phyloP scores from a whole-genome alignment of 1,140 invertebrate species.

The Cephus cinctus region DNA sequence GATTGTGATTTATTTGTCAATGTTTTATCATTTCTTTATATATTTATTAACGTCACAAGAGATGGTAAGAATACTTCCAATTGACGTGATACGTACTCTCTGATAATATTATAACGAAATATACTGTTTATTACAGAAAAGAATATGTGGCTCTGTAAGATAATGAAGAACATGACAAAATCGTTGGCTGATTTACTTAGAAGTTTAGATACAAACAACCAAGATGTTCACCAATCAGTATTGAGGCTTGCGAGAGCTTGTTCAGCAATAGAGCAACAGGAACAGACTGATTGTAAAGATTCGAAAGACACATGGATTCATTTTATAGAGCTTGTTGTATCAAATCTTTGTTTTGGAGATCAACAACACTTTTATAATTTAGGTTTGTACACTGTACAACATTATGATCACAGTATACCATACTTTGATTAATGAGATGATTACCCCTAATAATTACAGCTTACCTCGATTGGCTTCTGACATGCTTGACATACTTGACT shows the following conservation, averaged over 20 bases:
- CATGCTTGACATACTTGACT: slow-evolving; percentile 55
- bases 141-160: slow-evolving; percentile 31
- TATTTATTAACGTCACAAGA: slow-evolving; percentile 43
- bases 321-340: slow-evolving; percentile 41
- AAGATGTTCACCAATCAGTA: slow-evolving; percentile 42
- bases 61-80: slow-evolving; percentile 17
- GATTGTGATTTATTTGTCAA: slow-evolving; percentile 60
- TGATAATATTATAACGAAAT: neutral
- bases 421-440: too few relatives aligned
- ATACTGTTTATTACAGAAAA: slow-evolving; percentile 20
- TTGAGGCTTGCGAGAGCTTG: slow-evolving; percentile 41
- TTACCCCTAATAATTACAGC: too few relatives aligned
- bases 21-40: slow-evolving; percentile 59
- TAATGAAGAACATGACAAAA: slow-evolving; percentile 42
- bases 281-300: slow-evolving; percentile 16
- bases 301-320: slow-evolving; percentile 33
- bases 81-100: neutral
- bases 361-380: slow-evolving; percentile 60
- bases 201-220: slow-evolving; percentile 33
- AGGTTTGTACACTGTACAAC: too few relatives aligned
- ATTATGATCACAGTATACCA: too few relatives aligned
- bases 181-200: slow-evolving; percentile 38
- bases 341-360: slow-evolving; percentile 41
- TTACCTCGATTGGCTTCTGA: slow-evolving; percentile 56
- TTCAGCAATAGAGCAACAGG: slow-evolving; percentile 27